These are phyloP conservation scores for Myotis yumanensis DNA, from an alignment of 2,113 vertebrate genomes.

Conservation along the genomic window DNA sequence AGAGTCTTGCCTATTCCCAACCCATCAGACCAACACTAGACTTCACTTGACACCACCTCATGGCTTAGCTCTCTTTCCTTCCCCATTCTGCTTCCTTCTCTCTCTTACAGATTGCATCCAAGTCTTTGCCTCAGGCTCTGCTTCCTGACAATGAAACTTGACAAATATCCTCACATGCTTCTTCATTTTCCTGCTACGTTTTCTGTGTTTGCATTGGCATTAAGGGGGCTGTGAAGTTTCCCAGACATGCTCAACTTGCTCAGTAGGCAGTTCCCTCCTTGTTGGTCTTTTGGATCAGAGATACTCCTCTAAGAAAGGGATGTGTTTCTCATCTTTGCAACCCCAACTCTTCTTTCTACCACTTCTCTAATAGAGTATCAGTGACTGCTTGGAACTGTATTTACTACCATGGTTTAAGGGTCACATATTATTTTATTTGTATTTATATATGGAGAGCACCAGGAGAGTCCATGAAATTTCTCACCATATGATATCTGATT, in stretches of 20 bases:
- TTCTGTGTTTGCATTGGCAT: neutral
- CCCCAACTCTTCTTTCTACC: neutral
- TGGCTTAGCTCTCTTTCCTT: neutral
- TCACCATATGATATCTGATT: neutral
- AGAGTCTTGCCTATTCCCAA: neutral
- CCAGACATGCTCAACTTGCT: neutral
- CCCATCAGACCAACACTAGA: neutral
- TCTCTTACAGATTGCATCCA: neutral
- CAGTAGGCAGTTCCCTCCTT: neutral
- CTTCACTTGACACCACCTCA: accelerated
- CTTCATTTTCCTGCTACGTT: neutral
- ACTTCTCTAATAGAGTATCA: neutral
- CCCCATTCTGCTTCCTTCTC: neutral
- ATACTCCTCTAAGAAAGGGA: neutral
- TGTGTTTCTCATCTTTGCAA: neutral
- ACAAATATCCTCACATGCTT: accelerated
- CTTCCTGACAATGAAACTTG: neutral
- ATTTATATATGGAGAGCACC: neutral
- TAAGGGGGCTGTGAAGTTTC: neutral
- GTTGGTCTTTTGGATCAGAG: neutral
- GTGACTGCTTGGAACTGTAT: neutral
- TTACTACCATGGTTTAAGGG: neutral
- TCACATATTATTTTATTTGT: neutral
- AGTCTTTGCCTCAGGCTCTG: neutral
- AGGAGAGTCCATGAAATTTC: neutral